Conservation (phyloP, 2,113 vertebrate genomes). For the Seriola dumerili region DNA sequence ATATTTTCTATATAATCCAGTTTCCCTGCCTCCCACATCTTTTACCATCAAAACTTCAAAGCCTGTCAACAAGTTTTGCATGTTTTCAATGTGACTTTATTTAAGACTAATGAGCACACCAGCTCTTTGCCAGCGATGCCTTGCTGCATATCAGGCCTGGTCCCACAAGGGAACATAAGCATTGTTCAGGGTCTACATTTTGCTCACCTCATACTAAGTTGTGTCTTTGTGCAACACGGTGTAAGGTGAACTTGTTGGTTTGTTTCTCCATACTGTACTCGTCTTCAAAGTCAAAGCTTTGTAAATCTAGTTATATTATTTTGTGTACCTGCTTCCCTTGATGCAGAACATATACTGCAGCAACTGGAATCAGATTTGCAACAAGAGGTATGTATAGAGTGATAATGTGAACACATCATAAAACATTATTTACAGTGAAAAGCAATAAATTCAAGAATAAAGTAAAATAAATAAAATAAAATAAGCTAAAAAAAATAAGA, state of each 20-base stretch:
- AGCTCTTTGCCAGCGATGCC: background rate
- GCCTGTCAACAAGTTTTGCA: slow-evolving; percentile 35
- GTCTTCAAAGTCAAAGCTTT: slow-evolving; percentile 24
- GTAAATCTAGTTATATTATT: background rate
- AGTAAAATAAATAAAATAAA: too few species aligned
- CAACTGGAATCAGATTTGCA: background rate
- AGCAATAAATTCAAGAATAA: background rate
- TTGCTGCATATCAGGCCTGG: slow-evolving; percentile 44
- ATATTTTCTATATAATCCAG: background rate
- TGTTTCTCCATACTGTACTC: background rate
- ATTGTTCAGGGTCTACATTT: slow-evolving; percentile 40
- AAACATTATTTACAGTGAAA: background rate
- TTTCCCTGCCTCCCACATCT: slow-evolving; percentile 18
- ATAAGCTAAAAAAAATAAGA: slow-evolving; percentile 9
- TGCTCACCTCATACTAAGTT: slow-evolving; percentile 38
- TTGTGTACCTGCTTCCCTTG: background rate
- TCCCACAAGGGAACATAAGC: slow-evolving; percentile 41
- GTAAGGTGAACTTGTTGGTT: slow-evolving; percentile 45
- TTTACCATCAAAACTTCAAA: slow-evolving; percentile 29
- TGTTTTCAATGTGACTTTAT: slow-evolving; percentile 69
- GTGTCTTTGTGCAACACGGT: slow-evolving; percentile 49
- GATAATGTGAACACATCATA: slow-evolving; percentile 1
- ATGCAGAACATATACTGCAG: background rate
- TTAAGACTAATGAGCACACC: slow-evolving; percentile 51
- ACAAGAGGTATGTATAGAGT: background rate